phyloP scores from a whole-genome alignment of 2,113 vertebrate species.

The Xiphophorus hellerii region DNA sequence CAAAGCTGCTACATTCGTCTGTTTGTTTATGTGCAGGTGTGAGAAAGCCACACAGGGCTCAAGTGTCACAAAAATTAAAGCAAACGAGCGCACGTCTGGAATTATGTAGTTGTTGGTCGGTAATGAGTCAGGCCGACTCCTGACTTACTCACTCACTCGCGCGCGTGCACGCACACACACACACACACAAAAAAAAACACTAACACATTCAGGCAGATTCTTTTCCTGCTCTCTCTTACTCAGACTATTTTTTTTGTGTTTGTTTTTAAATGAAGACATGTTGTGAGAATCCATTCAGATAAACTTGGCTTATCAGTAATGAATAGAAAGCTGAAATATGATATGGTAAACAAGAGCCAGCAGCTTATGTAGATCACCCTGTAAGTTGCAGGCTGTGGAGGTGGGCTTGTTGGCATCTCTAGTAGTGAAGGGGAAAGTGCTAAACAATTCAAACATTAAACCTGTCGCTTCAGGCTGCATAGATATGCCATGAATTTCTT shows the following conservation, averaged over 20 bases:
- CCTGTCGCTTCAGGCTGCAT: background rate
- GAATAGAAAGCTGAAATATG: background rate
- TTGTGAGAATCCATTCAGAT: background rate
- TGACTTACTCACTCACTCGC: background rate
- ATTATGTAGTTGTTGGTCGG: conserved; percentile 56
- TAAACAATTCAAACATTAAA: background rate
- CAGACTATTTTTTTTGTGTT: background rate
- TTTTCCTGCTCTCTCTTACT: background rate
- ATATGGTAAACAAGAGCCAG: background rate
- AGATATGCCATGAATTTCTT: background rate
- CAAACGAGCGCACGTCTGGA: conserved; percentile 12
- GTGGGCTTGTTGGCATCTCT: background rate
- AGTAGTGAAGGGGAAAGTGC: background rate
- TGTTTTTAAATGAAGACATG: too few relatives aligned
- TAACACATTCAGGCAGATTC: background rate
- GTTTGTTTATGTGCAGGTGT: conserved; percentile 9
- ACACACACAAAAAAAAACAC: background rate
- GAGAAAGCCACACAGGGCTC: conserved; percentile 1
- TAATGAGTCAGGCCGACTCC: conserved; percentile 12
- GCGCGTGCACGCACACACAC: too few relatives aligned
- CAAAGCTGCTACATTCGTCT: conserved; percentile 3
- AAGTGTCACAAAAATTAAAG: conserved; percentile 35
- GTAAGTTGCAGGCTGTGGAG: background rate
- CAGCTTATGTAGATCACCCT: background rate
- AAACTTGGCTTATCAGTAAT: conserved; percentile 7